These are phyloP conservation scores for Ischnura elegans DNA, from an alignment of 2,888 invertebrate genomes.

Conservation along the genomic window DNA sequence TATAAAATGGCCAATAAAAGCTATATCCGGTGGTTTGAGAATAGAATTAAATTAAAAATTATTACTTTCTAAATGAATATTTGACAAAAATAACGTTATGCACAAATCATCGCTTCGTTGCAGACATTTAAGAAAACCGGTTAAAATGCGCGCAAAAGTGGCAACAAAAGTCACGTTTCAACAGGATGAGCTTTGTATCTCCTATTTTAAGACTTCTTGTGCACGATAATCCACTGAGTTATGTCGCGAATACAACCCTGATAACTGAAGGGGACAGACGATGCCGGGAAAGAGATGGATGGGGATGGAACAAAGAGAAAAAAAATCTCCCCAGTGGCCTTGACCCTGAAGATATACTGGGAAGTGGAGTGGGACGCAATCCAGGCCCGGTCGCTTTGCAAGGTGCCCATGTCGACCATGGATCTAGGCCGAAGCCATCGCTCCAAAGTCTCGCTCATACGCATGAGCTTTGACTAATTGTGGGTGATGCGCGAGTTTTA, in stretches of 20 bases:
- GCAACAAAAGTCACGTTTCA: too few species aligned
- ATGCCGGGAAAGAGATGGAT: not conserved
- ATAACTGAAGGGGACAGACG: conserved; percentile 5
- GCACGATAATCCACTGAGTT: not conserved
- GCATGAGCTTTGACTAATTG: not conserved
- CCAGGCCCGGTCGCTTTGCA: not conserved
- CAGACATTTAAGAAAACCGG: too few species aligned
- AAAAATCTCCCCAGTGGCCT: not conserved
- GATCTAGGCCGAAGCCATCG: not conserved
- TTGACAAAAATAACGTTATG: too few species aligned
- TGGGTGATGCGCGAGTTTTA: not conserved
- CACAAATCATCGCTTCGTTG: too few species aligned
- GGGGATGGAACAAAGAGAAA: not conserved
- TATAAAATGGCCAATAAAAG: too few species aligned
- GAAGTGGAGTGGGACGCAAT: not conserved
- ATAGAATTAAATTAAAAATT: too few species aligned
- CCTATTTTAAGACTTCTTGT: too few species aligned
- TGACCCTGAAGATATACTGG: not conserved
- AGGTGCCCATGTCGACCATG: not conserved
- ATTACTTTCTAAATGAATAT: too few species aligned
- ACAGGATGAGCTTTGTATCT: too few species aligned
- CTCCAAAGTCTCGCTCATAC: not conserved
- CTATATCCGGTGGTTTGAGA: too few species aligned
- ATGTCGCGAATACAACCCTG: not conserved
- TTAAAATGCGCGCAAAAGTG: too few species aligned